These are phyloP conservation scores for Drosophila orosa DNA, from an alignment of 1,140 invertebrate genomes.

Conservation along the genomic window DNA sequence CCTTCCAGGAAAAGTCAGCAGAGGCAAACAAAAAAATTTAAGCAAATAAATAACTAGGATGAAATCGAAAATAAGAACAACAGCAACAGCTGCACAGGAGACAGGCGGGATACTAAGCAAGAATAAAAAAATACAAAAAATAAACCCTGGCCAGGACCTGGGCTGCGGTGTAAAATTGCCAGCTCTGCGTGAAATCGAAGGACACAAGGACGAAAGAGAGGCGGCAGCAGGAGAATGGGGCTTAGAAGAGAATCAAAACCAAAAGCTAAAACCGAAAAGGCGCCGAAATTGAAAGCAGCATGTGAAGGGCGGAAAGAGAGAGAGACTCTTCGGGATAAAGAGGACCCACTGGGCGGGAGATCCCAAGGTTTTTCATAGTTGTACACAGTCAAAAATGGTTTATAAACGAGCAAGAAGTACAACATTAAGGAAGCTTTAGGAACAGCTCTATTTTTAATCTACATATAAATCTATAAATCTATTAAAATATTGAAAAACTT, in stretches of 20 bases:
- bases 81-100: conserved; percentile 39
- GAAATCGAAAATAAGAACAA: conserved; percentile 67
- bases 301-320: conserved; percentile 39
- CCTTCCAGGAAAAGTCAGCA: conserved; percentile 43
- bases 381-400: conserved; percentile 1
- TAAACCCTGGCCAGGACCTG: conserved; percentile 22
- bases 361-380: conserved; percentile 29
- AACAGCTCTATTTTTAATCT: no score
- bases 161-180: conserved; percentile 70
- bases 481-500: no score
- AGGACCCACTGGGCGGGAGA: conserved; percentile 12
- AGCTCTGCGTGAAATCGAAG: conserved; percentile 81
- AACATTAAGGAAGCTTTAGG: not conserved
- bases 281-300: conserved; percentile 75
- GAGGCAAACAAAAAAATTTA: conserved; percentile 29
- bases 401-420: not conserved
- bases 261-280: conserved; percentile 77
- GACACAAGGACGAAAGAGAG: conserved; percentile 21
- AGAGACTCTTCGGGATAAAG: conserved; percentile 8
- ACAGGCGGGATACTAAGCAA: not conserved
- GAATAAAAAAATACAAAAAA: not conserved
- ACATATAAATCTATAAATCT: no score
- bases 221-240: conserved; percentile 30
- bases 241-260: conserved; percentile 75
- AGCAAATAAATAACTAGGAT: conserved; percentile 75